Evolutionary conservation across 2,113 vertebrate genomes (phyloP), one percentile per base, ranked within the genome.

Genomic region (Catagonus wagneri): DNA sequence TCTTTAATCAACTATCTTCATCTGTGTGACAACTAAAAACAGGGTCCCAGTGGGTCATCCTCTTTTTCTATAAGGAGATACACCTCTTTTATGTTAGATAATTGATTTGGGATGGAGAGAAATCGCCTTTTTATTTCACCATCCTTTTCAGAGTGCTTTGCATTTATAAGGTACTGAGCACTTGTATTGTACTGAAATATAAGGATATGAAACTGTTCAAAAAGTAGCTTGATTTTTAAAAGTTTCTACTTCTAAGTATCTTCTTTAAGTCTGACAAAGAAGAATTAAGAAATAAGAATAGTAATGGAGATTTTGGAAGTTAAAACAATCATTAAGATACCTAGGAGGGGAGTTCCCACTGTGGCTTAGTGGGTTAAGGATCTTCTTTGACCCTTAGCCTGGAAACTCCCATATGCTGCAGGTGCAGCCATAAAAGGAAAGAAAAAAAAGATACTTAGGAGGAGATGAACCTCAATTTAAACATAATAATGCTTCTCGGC

Each of bases 211-310:
- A 75, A 84, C 39, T 89, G 0, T 86, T 89, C 22, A 89, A 56
- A 79, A 97, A 63, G 12, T 87, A 86, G 83, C 20, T 85, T 96
- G 58, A 84, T 75, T 95, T 78, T 44, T 44, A 44, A 72, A 94
- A 90, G 11, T 6, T 79, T 83, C 19, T 76, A 6, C 50, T 79
- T 83, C 14, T 76, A 6, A 36, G 12, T 85, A 25, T 84, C 52
- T 96, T 83, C 34, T 22, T 83, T 84, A 75, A 83, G 36, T 68
- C 36, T 69, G 22, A 60, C 76, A 44, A 94, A 61, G 78, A 68
- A 52, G 10, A n/a, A 19, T 22, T 75, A 17, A 63, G 20, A 76
- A 95, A 60, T 76, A 85, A 34, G 84, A 75, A 52, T 90, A 61
- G 27, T 76, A 72, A 81, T 81, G 79, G 66, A 92, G 44, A 69